Conservation (phyloP, 2,797 vertebrate species). For the Melanotaenia trifasciata region DNA sequence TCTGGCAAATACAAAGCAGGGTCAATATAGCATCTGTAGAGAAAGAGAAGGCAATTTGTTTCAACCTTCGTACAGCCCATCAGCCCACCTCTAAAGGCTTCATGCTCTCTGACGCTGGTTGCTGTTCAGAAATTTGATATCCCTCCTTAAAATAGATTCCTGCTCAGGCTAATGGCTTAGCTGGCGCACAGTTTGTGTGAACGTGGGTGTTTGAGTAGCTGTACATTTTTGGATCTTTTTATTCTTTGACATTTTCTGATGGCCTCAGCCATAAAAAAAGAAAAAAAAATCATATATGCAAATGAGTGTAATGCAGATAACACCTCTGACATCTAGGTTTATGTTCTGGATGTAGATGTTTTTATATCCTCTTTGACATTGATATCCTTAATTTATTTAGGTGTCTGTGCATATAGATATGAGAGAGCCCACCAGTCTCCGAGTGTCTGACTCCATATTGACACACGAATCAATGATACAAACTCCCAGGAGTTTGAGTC, state of each 20-base stretch:
- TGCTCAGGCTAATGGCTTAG: slow-evolving; percentile 48
- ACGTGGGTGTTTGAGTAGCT: slow-evolving; percentile 5
- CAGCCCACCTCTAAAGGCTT: slow-evolving; percentile 35
- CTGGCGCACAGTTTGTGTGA: slow-evolving; percentile 19
- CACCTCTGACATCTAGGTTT: neutral
- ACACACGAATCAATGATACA: slow-evolving; percentile 65
- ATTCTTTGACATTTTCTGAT: neutral
- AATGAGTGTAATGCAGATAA: neutral
- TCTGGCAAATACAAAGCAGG: slow-evolving; percentile 2
- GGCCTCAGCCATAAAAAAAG: neutral
- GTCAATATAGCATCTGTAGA: slow-evolving; percentile 26
- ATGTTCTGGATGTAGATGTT: slow-evolving; percentile 13
- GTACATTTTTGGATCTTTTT: slow-evolving; percentile 24
- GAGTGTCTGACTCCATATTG: slow-evolving; percentile 44
- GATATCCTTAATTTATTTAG: slow-evolving; percentile 2
- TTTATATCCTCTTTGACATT: slow-evolving; percentile 1
- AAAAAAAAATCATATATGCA: neutral
- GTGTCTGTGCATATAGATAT: slow-evolving; percentile 3
- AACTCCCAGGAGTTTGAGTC: slow-evolving; percentile 59
- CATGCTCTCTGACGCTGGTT: slow-evolving; percentile 46
- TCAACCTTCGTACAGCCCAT: slow-evolving; percentile 28
- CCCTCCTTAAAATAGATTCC: slow-evolving; percentile 53
- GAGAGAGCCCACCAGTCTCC: slow-evolving; percentile 14
- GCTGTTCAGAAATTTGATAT: slow-evolving; percentile 57
- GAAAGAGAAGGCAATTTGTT: slow-evolving; percentile 23